Base-by-base conservation (phyloP, 2,888 invertebrate genomes). In the Dugesia japonica region DNA sequence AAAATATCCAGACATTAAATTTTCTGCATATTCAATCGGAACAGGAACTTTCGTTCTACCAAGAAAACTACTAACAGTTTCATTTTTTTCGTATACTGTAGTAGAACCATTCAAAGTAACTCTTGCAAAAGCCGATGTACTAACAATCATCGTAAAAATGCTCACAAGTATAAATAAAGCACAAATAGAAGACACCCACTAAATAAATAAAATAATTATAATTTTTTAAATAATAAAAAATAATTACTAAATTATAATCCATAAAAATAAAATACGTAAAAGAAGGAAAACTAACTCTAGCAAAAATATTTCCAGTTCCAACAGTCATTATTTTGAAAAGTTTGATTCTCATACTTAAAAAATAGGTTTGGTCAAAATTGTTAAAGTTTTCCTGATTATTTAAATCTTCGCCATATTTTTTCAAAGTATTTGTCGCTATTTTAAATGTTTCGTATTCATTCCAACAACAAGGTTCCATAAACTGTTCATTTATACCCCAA, bases 401-500 rank as follows among this genome's bases (percentile, higher is more conserved):
- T 56, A 56, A 20, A 56, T 56, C 56, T 56, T 56, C 56, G 1
- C 20, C 56, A n/a, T 56, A 56, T 56, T 56, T 56, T 56, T 56
- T 56, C 17, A 56, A 56, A n/a, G 56, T 56, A 56, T 56, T 56
- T n/a, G 56, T 56, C 4, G 56, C 56, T 20, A 4, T 1, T 56
- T 56, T 56, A 13, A 56, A n/a, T 56, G 56, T 23, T 7, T 56
- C 56, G 17, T 13, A 56, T 23, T 56, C 56, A 56, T n/a, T 56
- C 56, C 56, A 56, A n/a, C 56, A 56, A 23, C 56, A 56, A 20
- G 56, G 56, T 56, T 56, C 56, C n/a, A 56, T 56, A 56, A 56
- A 56, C 17, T 56, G 56, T 56, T 56, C 56, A 23, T n/a, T 56
- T n/a, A 56, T 23, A 20, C 56, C 56, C 56, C 56, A 56, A n/a